phyloP scores from a whole-genome alignment of 2,797 vertebrate genomes.

The Myotis vivesi region DNA sequence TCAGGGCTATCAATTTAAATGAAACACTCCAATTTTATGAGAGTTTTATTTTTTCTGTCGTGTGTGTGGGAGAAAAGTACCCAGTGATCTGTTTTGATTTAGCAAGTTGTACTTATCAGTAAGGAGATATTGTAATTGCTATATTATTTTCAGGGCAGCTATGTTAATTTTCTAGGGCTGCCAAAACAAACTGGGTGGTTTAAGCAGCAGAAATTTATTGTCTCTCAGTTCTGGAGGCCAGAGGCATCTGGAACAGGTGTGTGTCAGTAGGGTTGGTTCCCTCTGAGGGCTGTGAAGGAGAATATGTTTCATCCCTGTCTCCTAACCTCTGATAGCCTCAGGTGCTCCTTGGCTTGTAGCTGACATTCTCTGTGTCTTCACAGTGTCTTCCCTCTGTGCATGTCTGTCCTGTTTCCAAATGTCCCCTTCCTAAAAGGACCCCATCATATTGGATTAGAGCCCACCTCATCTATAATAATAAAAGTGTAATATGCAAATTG shows the following conservation, averaged over 20 bases:
- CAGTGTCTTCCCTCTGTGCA: background rate
- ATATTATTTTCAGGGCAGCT: background rate
- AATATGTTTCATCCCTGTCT: background rate
- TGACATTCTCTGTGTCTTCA: background rate
- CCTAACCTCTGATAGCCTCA: background rate
- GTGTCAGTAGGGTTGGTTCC: background rate
- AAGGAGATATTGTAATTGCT: background rate
- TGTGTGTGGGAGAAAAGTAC: background rate
- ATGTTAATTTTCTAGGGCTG: background rate
- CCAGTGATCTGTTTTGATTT: background rate
- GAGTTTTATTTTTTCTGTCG: background rate
- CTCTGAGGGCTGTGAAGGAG: background rate
- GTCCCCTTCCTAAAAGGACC: background rate
- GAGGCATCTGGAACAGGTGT: background rate
- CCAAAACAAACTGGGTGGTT: no score
- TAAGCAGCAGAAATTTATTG: background rate
- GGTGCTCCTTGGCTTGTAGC: background rate
- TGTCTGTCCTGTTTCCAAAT: background rate
- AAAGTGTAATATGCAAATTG: no score
- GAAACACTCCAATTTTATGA: background rate
- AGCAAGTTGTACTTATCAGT: background rate
- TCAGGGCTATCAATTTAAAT: background rate
- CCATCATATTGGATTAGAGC: background rate
- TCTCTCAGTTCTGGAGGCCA: background rate
- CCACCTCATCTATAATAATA: background rate